Conservation (phyloP, 2,797 vertebrate genomes). For the Enteromius trimaculatus region DNA sequence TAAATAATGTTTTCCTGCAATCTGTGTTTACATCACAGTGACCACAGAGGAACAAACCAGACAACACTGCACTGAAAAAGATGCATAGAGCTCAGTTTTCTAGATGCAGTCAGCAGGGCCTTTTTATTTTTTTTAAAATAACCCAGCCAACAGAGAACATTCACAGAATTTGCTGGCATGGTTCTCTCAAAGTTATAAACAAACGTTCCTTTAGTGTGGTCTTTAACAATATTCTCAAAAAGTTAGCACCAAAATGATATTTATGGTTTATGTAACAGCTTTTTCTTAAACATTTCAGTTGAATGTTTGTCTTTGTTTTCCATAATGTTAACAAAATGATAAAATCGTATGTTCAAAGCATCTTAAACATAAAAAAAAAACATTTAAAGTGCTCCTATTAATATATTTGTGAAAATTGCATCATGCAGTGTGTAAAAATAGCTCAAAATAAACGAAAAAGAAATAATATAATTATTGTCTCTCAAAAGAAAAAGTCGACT, state of each 20-base stretch:
- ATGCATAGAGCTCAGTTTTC: neutral
- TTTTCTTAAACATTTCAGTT: neutral
- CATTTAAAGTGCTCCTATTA: no score
- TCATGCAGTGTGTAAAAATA: no score
- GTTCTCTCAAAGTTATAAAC: neutral
- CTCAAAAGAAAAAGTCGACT: no score
- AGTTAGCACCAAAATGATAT: neutral
- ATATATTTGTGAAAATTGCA: no score
- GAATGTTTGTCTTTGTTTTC: neutral
- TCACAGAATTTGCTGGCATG: neutral
- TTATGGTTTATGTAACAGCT: neutral
- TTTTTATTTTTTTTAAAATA: neutral
- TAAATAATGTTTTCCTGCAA: constrained; percentile 20
- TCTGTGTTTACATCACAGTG: constrained; percentile 25
- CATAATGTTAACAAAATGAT: neutral
- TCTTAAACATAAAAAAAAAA: neutral
- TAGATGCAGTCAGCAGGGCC: neutral
- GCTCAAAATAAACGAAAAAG: no score
- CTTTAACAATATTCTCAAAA: neutral
- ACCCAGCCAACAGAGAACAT: neutral
- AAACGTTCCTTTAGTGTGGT: neutral
- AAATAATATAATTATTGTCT: no score
- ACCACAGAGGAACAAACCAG: constrained; percentile 13
- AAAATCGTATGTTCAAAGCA: neutral
- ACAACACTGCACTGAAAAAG: neutral